Percentiles rank a stretch among this genome's conserved stretches.
phyloP scores from a whole-genome alignment of 1,140 invertebrate species.

The Bombyx mori region ASM3026992v2 NC_085122.1:8937501-8938000 shows the following conservation, averaged over 20 bases:
- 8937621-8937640: constrained; percentile 40
- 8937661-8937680: constrained; percentile 18
- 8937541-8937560: constrained; percentile 62
- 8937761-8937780: constrained; percentile 32
- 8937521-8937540: constrained; percentile 68
- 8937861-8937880: no score
- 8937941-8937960: no score
- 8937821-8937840: constrained; percentile 39
- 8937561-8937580: constrained; percentile 52
- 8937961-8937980: no score
- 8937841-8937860: no score
- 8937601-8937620: constrained; percentile 44
- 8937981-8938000: no score
- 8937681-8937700: constrained; percentile 36
- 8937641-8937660: constrained; percentile 41
- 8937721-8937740: constrained; percentile 24
- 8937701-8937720: constrained; percentile 33
- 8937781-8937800: constrained; percentile 13
- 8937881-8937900: no score
- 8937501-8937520: constrained; percentile 65
- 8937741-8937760: constrained; percentile 38
- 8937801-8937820: constrained; percentile 29
- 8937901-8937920: no score
- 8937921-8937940: no score
- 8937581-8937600: constrained; percentile 41